phyloP scores from a whole-genome alignment of 2,888 invertebrate genomes.

The Napeogenes sylphis region DNA sequence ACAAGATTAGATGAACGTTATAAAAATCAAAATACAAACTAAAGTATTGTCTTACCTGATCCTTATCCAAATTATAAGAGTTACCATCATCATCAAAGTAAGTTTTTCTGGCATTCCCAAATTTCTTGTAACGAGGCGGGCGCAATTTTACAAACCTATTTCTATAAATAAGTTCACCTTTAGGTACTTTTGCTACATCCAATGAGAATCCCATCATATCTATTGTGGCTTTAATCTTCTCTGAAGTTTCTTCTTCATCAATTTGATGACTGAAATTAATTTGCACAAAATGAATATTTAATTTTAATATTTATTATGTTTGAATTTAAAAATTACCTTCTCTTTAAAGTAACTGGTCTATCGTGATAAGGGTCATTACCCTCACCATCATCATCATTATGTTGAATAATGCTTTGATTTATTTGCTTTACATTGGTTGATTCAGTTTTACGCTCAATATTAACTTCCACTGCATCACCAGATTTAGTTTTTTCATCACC shows the following conservation, averaged over 20 bases:
- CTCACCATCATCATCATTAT: constrained; percentile 54
- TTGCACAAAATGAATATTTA: constrained; percentile 7
- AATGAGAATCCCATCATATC: constrained; percentile 79
- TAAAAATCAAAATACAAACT: neutral
- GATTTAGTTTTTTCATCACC: constrained; percentile 41
- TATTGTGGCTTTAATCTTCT: constrained; percentile 80
- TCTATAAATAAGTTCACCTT: constrained; percentile 80
- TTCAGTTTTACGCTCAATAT: constrained; percentile 6
- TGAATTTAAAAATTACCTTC: constrained; percentile 58
- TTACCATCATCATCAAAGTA: constrained; percentile 84
- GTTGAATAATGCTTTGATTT: constrained; percentile 23
- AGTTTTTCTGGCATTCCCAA: constrained; percentile 71
- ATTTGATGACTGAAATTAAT: constrained; percentile 73
- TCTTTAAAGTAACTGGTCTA: constrained; percentile 70
- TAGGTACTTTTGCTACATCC: constrained; percentile 51
- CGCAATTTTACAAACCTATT: constrained; percentile 79
- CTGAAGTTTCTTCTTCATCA: constrained; percentile 68
- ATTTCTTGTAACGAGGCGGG: constrained; percentile 60
- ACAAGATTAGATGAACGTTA: neutral
- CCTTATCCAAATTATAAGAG: constrained; percentile 50
- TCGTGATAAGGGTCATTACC: constrained; percentile 75
- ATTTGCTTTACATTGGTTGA: constrained; percentile 13
- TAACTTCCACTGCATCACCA: constrained; percentile 24
- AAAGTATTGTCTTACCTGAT: constrained; percentile 41
- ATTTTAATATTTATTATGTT: constrained; percentile 1